Evolutionary conservation across 2,113 vertebrate species (phyloP).

Genomic region (Potamarius usumacintae): DNA sequence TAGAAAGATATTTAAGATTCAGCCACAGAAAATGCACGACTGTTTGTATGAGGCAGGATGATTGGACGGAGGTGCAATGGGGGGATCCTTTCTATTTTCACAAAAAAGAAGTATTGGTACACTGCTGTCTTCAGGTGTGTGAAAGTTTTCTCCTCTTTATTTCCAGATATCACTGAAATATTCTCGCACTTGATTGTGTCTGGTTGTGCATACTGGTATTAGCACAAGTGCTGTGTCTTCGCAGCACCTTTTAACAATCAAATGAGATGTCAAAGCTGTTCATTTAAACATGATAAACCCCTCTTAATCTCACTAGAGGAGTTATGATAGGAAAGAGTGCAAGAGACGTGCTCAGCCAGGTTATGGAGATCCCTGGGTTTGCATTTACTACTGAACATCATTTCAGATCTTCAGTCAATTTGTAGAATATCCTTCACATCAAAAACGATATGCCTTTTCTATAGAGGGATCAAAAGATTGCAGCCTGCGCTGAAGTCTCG

Average conservation of each 20-base stretch:
- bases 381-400: neutral
- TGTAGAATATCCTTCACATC: neutral
- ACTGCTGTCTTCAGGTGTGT: neutral
- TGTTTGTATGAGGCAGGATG: neutral
- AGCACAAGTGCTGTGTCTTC: neutral
- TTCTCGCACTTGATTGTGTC: neutral
- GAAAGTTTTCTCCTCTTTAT: neutral
- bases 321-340: neutral
- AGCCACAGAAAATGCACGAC: neutral
- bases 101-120: neutral
- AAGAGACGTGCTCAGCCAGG: neutral
- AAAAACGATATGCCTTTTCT: neutral
- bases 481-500: conserved; percentile 53
- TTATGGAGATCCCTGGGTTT: neutral
- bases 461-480: neutral
- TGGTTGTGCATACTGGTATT: neutral
- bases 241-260: neutral
- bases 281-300: neutral
- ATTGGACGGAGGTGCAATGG: neutral
- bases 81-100: neutral
- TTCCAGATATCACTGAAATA: neutral
- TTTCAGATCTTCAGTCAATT: conserved; percentile 5
- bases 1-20: neutral
- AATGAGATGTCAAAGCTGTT: neutral
- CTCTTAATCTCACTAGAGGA: neutral